A percentile compares a stretch with the other conserved stretches of the same genome.
Conservation (phyloP, 2,888 invertebrate genomes). For the Cheilosia vulpina region DNA sequence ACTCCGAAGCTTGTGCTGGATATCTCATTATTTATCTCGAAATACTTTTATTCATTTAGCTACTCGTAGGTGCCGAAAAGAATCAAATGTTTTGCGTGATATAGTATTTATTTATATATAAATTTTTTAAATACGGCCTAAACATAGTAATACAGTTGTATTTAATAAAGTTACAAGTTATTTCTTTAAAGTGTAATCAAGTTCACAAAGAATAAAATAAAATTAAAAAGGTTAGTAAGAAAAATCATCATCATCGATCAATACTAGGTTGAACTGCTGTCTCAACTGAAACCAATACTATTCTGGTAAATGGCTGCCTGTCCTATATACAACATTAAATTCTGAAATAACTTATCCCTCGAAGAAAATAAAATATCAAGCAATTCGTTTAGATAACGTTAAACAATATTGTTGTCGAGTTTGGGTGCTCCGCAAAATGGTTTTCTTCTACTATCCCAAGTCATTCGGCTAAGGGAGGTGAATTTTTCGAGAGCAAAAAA, state of each 20-base stretch:
- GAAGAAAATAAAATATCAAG: slow-evolving; percentile 20
- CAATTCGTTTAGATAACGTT: slow-evolving; percentile 12
- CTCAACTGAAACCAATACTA: slow-evolving; percentile 45
- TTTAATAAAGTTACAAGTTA: slow-evolving; percentile 12
- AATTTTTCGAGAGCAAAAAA: slow-evolving; percentile 49
- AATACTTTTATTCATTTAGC: slow-evolving; percentile 54
- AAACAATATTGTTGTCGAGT: neutral
- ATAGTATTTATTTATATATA: slow-evolving; percentile 62
- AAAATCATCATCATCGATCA: slow-evolving; percentile 55
- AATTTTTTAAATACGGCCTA: slow-evolving; percentile 39
- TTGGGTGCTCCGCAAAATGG: slow-evolving; percentile 5
- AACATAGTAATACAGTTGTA: slow-evolving; percentile 17
- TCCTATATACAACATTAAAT: slow-evolving; percentile 36
- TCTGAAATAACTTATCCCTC: slow-evolving; percentile 15
- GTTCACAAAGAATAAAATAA: slow-evolving; percentile 34
- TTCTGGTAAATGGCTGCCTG: slow-evolving; percentile 57
- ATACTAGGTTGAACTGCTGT: slow-evolving; percentile 56
- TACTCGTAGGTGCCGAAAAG: slow-evolving; percentile 61
- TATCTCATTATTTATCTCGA: slow-evolving; percentile 48
- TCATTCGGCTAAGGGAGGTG: slow-evolving; percentile 22
- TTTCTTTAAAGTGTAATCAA: slow-evolving; percentile 15
- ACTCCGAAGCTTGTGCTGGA: slow-evolving; percentile 18
- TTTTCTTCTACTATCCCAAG: slow-evolving; percentile 4
- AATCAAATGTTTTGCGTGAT: slow-evolving; percentile 64
- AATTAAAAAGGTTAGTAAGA: slow-evolving; percentile 56